Evolutionary conservation across 1,140 invertebrate genomes (phyloP).

Genomic region (Melipona quadrifasciata): DNA sequence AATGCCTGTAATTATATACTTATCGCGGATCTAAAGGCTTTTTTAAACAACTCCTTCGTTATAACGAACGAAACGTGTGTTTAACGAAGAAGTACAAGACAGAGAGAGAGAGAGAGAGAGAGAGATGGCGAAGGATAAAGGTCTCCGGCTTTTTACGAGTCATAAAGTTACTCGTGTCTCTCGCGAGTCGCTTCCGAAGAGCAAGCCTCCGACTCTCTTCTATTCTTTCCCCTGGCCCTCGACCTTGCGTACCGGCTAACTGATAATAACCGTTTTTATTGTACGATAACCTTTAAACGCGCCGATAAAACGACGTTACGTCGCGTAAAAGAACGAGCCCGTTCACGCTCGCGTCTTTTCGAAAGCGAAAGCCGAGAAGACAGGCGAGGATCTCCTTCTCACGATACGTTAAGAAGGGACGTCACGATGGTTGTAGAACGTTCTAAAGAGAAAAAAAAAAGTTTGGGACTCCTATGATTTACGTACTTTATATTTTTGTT

Average conservation of each 20-base stretch:
- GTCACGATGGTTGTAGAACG: neutral
- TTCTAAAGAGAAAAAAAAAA: neutral
- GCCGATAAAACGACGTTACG: constrained; percentile 80
- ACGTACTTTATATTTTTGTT: constrained; percentile 2
- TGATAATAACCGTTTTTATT: constrained; percentile 83
- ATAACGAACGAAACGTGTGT: constrained; percentile 66
- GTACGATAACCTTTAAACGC: constrained; percentile 81
- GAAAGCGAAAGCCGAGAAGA: constrained; percentile 2
- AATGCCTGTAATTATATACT: neutral
- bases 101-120: constrained; percentile 22
- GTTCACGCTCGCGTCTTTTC: constrained; percentile 22
- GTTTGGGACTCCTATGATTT: neutral
- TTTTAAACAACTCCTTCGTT: neutral
- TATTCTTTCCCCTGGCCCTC: constrained; percentile 54
- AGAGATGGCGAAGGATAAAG: constrained; percentile 59
- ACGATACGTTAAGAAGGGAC: neutral
- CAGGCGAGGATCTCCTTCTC: constrained; percentile 44
- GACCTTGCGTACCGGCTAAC: constrained; percentile 70
- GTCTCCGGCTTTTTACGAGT: constrained; percentile 80
- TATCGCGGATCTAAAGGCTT: neutral
- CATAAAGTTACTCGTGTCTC: constrained; percentile 80
- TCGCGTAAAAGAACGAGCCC: constrained; percentile 80
- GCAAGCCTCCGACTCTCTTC: constrained; percentile 38
- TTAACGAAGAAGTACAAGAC: neutral
- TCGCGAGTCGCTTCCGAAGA: constrained; percentile 74